Evolutionary conservation across 2,797 vertebrate genomes (phyloP), one percentile per base, ranked within the genome.

Genomic region (Crenichthys baileyi): DNA sequence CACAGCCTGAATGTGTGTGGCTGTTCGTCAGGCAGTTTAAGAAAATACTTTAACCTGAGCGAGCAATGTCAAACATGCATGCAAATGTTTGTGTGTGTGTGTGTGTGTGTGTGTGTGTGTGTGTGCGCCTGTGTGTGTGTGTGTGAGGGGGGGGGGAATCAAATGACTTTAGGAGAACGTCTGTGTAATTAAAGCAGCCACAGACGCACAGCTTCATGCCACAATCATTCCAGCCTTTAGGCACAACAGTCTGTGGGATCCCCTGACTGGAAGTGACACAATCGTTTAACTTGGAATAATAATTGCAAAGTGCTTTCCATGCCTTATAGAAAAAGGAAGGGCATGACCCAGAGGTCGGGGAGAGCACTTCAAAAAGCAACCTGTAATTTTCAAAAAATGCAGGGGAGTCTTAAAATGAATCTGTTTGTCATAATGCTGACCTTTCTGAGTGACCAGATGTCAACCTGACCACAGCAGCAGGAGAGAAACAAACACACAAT

Each of bases 181-280:
- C 72, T 78, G 65, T 86, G 55, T 85, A 87, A 88, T 88, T 78
- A 91, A 82, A 74, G 82, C 91, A 53, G 75, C 26, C 82, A 73
- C 73, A 26, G 55, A 31, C 82, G 0, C 56, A 53, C 81, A 79
- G 36, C 36, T 80, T 83, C 76, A 80, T 81, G 75, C 77, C 82
- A 78, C 75, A 83, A 78, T 82, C 82, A 84, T 85, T 73, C 77
- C 82, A 81, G 63, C 5, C 36, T 76, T 88, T 83, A 73, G 76
- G 80, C 78, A 72, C 85, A 88, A 72, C 65, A 72, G 79, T 78
- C 71, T 63, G 76, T 65, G n/a, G 81, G 79, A 76, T 74, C 79
- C 79, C 70, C 67, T 0, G 16, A 55, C 58, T 50, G 61, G 80
- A 72, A 84, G 51, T 44, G 71, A 51, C n/a, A 4, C 18, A 71